Base-by-base conservation (phyloP, 2,888 invertebrate species). In the Rhodophaea formosa region DNA sequence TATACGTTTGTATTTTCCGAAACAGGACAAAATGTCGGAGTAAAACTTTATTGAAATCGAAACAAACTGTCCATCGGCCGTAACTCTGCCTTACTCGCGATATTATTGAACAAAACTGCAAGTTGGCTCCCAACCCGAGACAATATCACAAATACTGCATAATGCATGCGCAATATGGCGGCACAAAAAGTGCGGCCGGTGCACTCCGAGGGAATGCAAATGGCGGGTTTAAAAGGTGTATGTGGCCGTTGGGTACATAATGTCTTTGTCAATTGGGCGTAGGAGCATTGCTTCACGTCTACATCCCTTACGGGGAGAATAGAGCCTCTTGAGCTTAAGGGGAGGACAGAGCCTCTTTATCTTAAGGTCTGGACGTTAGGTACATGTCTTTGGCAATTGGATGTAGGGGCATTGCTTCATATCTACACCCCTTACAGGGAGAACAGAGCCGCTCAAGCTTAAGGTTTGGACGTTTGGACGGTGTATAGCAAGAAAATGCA, bases 101-200 rank as follows among this genome's bases (percentile, higher is more conserved):
- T 51, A 51, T 51, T 51, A 51, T 51, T 51, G 15, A 23, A 12
- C 46, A 8, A 35, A 51, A 51, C 51, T 51, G 51, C 51, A 51
- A 35, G 46, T 46, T 46, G 17, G 17, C 12, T 2, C 6, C 23
- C 46, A 10, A 39, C 10, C 45, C 44, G 54, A 58, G 66, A 67
- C 71, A 69, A 77, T 77, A 77, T 69, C 69, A 67, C 74, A 66
- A 66, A 67, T 69, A 64, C 62, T 78, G 79, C 79, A 79, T 79
- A 72, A 79, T 79, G 79, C 77, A 79, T 78, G 72, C 65, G 67
- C 72, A 70, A 71, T 62, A 69, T 73, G 73, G 66, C 69, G 64
- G 62, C 55, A 70, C 69, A 74, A 75, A 70, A 72, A 75, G 61
- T 68, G 58, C 53, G 53, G 35, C 56, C 46, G 54, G 45, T 32